phyloP scores from a whole-genome alignment of 1,140 invertebrate species.

The Plodia interpunctella region DNA sequence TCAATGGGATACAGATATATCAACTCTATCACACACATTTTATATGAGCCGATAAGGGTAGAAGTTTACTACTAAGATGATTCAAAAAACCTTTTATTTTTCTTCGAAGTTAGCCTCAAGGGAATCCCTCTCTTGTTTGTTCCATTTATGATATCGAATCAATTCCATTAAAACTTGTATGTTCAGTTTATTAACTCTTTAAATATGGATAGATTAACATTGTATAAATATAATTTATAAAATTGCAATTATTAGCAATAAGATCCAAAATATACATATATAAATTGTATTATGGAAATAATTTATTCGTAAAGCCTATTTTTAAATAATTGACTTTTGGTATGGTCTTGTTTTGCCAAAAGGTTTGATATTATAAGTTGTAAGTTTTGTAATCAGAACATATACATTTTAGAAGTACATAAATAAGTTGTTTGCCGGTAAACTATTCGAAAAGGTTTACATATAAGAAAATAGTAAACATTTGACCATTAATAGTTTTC shows the following conservation, averaged over 20 bases:
- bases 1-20: conserved; percentile 7
- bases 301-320: conserved; percentile 35
- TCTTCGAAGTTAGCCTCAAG: neutral
- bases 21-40: neutral
- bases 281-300: conserved; percentile 32
- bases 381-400: neutral
- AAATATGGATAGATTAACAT: neutral
- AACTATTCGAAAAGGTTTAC: neutral
- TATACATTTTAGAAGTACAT: neutral
- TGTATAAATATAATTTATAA: conserved; percentile 21
- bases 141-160: conserved; percentile 12
- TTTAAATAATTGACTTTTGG: conserved; percentile 59
- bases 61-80: conserved; percentile 1
- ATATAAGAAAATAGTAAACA: neutral
- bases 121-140: conserved; percentile 4
- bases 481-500: neutral
- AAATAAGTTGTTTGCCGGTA: neutral
- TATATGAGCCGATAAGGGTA: neutral
- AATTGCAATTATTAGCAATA: conserved; percentile 24
- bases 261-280: conserved; percentile 32
- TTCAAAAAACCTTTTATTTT: conserved; percentile 7
- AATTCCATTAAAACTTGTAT: conserved; percentile 16
- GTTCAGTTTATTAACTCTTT: neutral
- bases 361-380: conserved; percentile 5
- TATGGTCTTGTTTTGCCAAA: conserved; percentile 48